These are phyloP conservation scores for Minunthozetes semirufus DNA, from an alignment of 2,888 invertebrate species.

Conservation along the genomic window DNA sequence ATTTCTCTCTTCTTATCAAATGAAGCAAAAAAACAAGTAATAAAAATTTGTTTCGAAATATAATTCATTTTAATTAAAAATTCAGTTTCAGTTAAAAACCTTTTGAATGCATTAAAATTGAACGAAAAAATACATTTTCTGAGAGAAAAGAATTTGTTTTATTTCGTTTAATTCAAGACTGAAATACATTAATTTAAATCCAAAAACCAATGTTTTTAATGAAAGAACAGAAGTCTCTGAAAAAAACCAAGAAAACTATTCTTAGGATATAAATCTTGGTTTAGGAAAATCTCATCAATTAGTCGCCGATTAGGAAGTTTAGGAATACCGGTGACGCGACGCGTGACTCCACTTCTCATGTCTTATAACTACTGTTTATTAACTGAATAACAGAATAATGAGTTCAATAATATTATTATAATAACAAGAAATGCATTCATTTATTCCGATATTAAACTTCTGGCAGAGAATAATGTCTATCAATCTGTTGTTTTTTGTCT, in stretches of 20 bases:
- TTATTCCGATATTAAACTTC: not conserved
- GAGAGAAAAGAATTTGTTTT: not conserved
- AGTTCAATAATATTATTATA: too few relatives aligned
- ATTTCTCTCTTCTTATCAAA: not conserved
- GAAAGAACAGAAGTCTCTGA: not conserved
- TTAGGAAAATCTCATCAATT: conserved; percentile 19
- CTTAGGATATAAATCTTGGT: not conserved
- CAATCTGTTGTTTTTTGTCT: not conserved
- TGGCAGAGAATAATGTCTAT: not conserved
- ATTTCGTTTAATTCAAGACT: not conserved
- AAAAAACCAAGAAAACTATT: conserved; percentile 5
- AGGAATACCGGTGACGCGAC: not conserved
- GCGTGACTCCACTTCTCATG: conserved; percentile 12
- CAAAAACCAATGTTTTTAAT: not conserved
- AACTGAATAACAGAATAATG: not conserved
- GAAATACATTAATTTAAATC: conserved; percentile 3
- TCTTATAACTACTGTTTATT: not conserved
- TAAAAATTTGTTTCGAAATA: conserved; percentile 6
- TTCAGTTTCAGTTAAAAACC: too few relatives aligned
- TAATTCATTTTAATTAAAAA: conserved; percentile 14
- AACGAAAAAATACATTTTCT: not conserved
- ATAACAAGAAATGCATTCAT: not conserved
- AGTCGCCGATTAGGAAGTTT: conserved; percentile 23
- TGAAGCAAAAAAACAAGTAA: not conserved
- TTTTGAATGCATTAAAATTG: not conserved